Evolutionary conservation across 1,140 invertebrate species (phyloP), one percentile per base, ranked within the genome.

Genomic region (Parasteatoda tepidariorum): DNA sequence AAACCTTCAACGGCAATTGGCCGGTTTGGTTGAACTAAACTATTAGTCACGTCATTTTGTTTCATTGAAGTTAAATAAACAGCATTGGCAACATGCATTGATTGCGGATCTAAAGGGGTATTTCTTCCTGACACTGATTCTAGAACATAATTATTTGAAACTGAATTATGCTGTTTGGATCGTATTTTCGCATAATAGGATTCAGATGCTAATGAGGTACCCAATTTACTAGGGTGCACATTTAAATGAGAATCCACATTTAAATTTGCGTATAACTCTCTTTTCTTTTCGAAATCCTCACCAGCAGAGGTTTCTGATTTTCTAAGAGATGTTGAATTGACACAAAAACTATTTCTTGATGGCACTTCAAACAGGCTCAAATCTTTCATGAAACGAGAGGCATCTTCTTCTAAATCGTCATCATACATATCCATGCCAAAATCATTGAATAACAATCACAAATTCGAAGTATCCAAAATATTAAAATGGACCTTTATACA

Each of bases 1-100:
- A 92, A 91, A 86, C 90, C 91, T 83, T 92, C 91, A 15, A 90
- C 90, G n/a, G 90, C 90, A 3, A 91, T 76, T 9, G 88, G 84
- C 64, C 88, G 87, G 55, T 83, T 85, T 64, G 66, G 15, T 59
- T 85, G 61, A 61, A 84, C n/a, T 11, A 79, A 18, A 61, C 33
- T 73, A 9, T n/a, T 75, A 22, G 55, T 31, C 55, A 74, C 84
- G 74, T 75, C 86, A 83, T 79, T 83, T 71, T 82, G 85, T 84
- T 81, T 81, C 13, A 64, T 38, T 11, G 73, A 62, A 22, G 73
- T 64, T 6, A 76, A 48, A 48, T 41, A 76, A n/a, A 55, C 73
- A 24, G 71, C 71, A 76, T 76, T 76, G 6, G 64, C 28, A 9
- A 79, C 26, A n/a, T 79, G 62, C 3, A 31, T 13, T 3, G 62